These are phyloP conservation scores for Pristiophorus japonicus DNA, from an alignment of 2,113 vertebrate species.

Conservation along the genomic window DNA sequence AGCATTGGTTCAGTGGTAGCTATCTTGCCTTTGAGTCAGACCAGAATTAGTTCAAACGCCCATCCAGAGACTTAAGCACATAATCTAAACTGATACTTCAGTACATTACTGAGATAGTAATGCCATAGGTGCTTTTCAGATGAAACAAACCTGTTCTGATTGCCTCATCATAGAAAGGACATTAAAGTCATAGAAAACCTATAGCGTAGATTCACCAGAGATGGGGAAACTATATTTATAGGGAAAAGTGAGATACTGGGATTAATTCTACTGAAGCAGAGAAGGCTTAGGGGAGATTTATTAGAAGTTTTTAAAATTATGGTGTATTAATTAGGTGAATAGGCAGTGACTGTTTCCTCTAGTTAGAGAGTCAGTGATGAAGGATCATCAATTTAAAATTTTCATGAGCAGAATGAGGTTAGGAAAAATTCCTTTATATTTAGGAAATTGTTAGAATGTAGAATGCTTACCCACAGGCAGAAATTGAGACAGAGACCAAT, in stretches of 20 bases:
- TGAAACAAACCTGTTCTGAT: not conserved
- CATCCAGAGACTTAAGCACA: not conserved
- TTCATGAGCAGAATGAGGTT: not conserved
- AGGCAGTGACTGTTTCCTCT: not conserved
- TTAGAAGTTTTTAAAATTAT: not conserved
- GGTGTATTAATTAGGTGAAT: not conserved
- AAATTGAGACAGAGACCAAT: not conserved
- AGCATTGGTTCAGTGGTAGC: not conserved
- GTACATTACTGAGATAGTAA: not conserved
- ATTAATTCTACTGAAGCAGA: not conserved
- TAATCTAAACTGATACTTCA: not conserved
- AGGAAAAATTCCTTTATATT: not conserved
- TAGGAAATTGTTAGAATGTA: not conserved
- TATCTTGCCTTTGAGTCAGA: not conserved
- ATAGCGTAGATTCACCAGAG: not conserved
- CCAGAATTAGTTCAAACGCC: not conserved
- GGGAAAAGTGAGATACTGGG: not conserved
- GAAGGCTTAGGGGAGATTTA: not conserved
- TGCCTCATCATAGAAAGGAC: not conserved
- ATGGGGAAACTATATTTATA: not conserved
- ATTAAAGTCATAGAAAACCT: too few species aligned
- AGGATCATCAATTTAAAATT: not conserved
- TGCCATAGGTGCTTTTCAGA: too few species aligned
- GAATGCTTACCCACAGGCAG: not conserved
- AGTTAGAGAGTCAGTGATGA: not conserved